Conservation (phyloP, 2,113 vertebrate species). For the Cyanocitta stelleri region DNA sequence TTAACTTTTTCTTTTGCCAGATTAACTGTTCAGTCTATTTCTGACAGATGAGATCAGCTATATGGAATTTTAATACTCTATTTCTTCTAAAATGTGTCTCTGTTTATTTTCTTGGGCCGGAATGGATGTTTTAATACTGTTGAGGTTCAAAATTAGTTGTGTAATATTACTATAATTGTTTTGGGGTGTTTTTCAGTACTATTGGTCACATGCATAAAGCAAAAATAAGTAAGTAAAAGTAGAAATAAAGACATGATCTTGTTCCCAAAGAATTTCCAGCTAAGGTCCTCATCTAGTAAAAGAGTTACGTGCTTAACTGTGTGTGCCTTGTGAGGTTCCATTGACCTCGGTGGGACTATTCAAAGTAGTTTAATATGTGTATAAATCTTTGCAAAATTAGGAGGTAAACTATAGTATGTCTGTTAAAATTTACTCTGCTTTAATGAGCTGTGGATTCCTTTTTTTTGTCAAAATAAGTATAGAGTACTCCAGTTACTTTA, state of each 20-base stretch:
- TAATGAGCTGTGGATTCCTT: neutral
- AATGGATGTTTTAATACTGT: neutral
- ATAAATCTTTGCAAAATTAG: neutral
- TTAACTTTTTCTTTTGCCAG: conserved; percentile 11
- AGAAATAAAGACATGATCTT: neutral
- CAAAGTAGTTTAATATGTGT: neutral
- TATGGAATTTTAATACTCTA: neutral
- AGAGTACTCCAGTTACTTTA: neutral
- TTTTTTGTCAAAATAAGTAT: neutral
- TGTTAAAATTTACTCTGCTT: neutral
- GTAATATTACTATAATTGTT: neutral
- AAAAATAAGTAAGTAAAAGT: neutral
- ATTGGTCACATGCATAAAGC: neutral
- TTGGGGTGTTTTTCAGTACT: neutral
- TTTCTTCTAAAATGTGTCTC: neutral
- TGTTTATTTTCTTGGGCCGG: neutral
- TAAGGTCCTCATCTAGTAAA: neutral
- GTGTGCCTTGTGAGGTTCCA: neutral
- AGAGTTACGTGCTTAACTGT: neutral
- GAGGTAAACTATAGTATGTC: neutral
- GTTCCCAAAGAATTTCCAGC: neutral
- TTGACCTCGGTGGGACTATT: neutral
- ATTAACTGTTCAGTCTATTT: neutral
- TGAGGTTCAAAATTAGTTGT: neutral
- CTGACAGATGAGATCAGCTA: conserved; percentile 27